Conservation (phyloP, 2,888 invertebrate genomes). For the Phengaris arion region DNA sequence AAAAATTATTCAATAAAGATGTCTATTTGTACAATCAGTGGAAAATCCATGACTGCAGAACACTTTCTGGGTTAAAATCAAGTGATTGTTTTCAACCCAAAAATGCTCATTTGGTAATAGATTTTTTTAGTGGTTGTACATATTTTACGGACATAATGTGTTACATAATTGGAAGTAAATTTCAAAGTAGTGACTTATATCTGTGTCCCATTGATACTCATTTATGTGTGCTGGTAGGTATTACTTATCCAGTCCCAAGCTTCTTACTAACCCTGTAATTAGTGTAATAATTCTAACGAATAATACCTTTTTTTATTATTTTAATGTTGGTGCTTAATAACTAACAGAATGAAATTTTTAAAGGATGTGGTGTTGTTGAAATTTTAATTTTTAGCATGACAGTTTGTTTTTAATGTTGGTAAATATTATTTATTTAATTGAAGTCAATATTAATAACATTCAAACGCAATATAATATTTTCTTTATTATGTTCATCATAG, state of each 20-base stretch:
- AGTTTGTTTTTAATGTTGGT: not conserved
- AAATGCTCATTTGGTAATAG: no score
- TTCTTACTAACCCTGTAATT: constrained; percentile 15
- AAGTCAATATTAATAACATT: not conserved
- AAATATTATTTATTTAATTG: not conserved
- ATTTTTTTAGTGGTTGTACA: not conserved
- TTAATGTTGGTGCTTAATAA: not conserved
- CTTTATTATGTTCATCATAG: not conserved
- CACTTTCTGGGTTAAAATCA: no score
- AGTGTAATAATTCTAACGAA: not conserved
- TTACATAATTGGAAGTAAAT: constrained; percentile 4
- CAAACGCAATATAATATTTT: not conserved
- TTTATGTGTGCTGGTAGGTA: constrained; percentile 7
- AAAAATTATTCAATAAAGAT: not conserved
- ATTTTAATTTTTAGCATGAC: not conserved
- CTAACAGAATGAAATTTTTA: not conserved
- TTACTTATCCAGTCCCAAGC: not conserved
- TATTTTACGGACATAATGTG: not conserved
- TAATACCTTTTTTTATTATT: not conserved
- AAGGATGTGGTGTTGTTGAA: not conserved
- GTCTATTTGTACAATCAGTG: not conserved
- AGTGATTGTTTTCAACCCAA: no score
- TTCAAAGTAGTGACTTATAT: not conserved
- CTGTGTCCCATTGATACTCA: not conserved
- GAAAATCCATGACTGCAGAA: not conserved